Evolutionary conservation across 2,113 vertebrate genomes (phyloP).

Genomic region (Rhombomys opimus): DNA sequence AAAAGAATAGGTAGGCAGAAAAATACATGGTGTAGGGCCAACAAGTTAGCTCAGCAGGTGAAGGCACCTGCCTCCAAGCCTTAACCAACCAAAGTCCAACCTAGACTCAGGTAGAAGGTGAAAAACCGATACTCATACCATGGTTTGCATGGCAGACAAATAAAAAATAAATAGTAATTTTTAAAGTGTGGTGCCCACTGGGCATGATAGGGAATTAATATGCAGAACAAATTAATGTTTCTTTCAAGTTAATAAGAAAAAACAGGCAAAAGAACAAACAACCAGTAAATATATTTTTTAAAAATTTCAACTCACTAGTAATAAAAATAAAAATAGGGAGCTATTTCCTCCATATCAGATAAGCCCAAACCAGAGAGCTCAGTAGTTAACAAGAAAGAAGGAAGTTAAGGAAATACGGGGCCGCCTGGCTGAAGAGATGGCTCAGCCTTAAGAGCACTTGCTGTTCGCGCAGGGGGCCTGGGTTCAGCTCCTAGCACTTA

Average conservation of each 20-base stretch:
- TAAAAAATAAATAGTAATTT: not conserved
- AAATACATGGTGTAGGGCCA: not conserved
- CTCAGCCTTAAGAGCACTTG: not conserved
- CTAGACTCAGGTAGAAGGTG: not conserved
- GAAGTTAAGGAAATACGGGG: not conserved
- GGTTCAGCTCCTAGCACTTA: not conserved
- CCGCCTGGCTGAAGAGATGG: not conserved
- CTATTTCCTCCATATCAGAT: not conserved
- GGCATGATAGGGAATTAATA: not conserved
- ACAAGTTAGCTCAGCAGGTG: not conserved
- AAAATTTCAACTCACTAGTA: not conserved
- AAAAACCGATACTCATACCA: not conserved
- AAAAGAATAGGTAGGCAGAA: not conserved
- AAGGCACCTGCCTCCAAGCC: not conserved
- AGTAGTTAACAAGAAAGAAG: not conserved
- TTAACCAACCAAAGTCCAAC: fast-evolving
- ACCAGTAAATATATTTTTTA: not conserved
- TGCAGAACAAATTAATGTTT: not conserved
- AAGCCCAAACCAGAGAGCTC: not conserved
- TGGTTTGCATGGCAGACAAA: not conserved
- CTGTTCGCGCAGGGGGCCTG: too few species aligned
- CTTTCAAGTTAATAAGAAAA: constrained; percentile 45
- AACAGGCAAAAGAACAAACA: constrained; percentile 37
- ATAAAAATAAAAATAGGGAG: not conserved
- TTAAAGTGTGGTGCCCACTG: not conserved